Conservation (phyloP, 2,797 vertebrate species). For the Cyprinella venusta region DNA sequence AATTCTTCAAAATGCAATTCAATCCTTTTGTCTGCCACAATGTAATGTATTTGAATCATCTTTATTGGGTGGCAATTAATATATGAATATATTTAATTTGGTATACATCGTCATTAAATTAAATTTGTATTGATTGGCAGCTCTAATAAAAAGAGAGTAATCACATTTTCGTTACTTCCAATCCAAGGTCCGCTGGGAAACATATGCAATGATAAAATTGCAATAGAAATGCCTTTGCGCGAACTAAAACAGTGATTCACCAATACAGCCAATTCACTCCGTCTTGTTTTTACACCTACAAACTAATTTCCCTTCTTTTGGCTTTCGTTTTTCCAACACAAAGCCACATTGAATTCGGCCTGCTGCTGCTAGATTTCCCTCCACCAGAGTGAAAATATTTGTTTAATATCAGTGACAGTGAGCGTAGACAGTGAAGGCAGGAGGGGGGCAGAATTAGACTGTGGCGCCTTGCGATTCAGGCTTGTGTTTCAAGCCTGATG, state of each 20-base stretch:
- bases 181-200: conserved; percentile 8
- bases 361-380: conserved; percentile 45
- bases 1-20: not conserved
- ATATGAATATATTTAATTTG: no score
- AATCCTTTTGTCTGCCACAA: not conserved
- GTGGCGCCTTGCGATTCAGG: conserved; percentile 25
- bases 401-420: conserved; percentile 56
- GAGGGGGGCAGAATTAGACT: conserved; percentile 21
- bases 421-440: conserved; percentile 41
- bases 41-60: not conserved
- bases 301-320: conserved; percentile 41
- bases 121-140: not conserved
- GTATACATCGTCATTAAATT: not conserved
- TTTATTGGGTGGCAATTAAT: not conserved
- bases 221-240: conserved; percentile 14
- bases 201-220: not conserved
- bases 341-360: conserved; percentile 41
- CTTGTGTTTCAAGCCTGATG: conserved; percentile 42
- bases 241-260: conserved; percentile 30
- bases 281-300: conserved; percentile 35
- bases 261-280: not conserved
- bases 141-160: not conserved
- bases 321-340: conserved; percentile 29
- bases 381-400: conserved; percentile 53
- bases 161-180: not conserved